phyloP scores from a whole-genome alignment of 2,888 invertebrate species.

The Pasiphila rectangulata region DNA sequence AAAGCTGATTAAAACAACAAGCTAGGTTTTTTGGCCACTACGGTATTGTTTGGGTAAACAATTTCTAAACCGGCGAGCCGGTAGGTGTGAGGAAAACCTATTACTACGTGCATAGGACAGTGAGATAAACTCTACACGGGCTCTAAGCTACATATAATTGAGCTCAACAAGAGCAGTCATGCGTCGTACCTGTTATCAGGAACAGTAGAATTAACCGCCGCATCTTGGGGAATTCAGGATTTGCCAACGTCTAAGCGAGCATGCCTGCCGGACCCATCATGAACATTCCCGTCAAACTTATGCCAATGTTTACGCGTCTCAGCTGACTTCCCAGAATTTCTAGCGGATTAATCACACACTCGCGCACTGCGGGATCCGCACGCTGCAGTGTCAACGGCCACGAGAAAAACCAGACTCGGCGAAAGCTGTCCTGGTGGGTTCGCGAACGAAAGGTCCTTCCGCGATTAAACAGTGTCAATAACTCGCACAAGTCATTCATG shows the following conservation, averaged over 20 bases:
- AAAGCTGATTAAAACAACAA: slow-evolving; percentile 13
- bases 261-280: slow-evolving; percentile 57
- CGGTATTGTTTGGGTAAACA: slow-evolving; percentile 26
- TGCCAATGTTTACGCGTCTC: slow-evolving; percentile 74
- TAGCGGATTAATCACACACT: slow-evolving; percentile 78
- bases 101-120: slow-evolving; percentile 1
- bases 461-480: slow-evolving; percentile 39
- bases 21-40: slow-evolving; percentile 5
- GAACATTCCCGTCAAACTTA: slow-evolving; percentile 54
- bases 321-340: slow-evolving; percentile 68
- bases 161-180: slow-evolving; percentile 14
- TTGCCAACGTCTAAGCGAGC: slow-evolving; percentile 49
- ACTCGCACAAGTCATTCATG: slow-evolving; percentile 59
- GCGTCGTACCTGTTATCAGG: slow-evolving; percentile 66
- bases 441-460: slow-evolving; percentile 36
- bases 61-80: slow-evolving; percentile 25
- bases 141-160: slow-evolving; percentile 2
- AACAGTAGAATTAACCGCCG: slow-evolving; percentile 65
- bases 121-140: background rate
- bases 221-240: slow-evolving; percentile 56
- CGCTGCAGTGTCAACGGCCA: slow-evolving; percentile 80
- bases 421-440: slow-evolving; percentile 59
- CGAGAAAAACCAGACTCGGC: slow-evolving; percentile 72
- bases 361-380: slow-evolving; percentile 78
- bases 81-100: slow-evolving; percentile 17